A percentile compares a stretch with the other conserved stretches of the same genome.
Evolutionary conservation across 1,140 invertebrate genomes (phyloP).

Genomic region (Papilio dardanus): DNA sequence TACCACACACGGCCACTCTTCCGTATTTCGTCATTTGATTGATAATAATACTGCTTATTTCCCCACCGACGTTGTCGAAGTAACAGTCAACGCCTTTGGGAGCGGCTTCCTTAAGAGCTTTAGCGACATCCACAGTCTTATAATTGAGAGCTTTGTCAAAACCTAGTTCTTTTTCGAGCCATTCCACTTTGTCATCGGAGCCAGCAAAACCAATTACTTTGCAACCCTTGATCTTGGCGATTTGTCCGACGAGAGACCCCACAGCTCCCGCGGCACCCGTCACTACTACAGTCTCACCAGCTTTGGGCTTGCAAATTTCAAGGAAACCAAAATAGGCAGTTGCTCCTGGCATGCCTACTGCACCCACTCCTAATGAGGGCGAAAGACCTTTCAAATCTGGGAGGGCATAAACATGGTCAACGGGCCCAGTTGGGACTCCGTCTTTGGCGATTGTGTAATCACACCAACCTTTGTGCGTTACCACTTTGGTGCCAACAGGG

Average conservation of each 20-base stretch:
- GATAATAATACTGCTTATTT: slow-evolving; percentile 82
- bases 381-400: slow-evolving; percentile 51
- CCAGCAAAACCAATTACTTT: slow-evolving; percentile 89
- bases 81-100: slow-evolving; percentile 87
- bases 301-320: slow-evolving; percentile 84
- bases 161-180: slow-evolving; percentile 85
- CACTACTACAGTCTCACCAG: slow-evolving; percentile 82
- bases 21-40: slow-evolving; percentile 83
- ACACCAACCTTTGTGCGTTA: no score
- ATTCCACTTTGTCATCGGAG: slow-evolving; percentile 86
- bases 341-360: slow-evolving; percentile 19
- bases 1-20: slow-evolving; percentile 84
- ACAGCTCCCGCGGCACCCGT: slow-evolving; percentile 87
- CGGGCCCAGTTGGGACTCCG: no score
- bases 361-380: slow-evolving; percentile 44
- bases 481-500: no score
- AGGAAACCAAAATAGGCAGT: slow-evolving; percentile 36
- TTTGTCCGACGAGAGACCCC: slow-evolving; percentile 88
- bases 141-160: slow-evolving; percentile 88
- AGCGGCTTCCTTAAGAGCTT: slow-evolving; percentile 83
- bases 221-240: slow-evolving; percentile 87
- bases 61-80: slow-evolving; percentile 85
- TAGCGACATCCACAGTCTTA: slow-evolving; percentile 84
- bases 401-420: slow-evolving; percentile 38
- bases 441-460: no score